phyloP scores from a whole-genome alignment of 1,140 invertebrate genomes.

The Diplogasteroides magnus region DNA sequence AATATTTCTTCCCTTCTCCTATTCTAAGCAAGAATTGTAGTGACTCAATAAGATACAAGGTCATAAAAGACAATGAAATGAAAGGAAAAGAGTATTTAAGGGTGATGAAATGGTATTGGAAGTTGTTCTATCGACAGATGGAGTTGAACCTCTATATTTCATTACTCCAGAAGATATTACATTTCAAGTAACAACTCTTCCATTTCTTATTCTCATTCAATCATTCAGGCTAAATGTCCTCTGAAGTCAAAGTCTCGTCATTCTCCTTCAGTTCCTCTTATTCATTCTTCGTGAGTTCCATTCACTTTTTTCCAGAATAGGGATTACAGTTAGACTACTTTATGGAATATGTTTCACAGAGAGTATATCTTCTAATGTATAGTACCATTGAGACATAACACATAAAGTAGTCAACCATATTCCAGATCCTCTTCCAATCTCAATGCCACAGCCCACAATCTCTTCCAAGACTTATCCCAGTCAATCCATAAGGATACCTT shows the following conservation, averaged over 20 bases:
- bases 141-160: constrained; percentile 53
- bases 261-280: constrained; percentile 10
- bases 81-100: too few species aligned
- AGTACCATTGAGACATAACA: not conserved
- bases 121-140: constrained; percentile 53
- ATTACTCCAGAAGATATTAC: constrained; percentile 54
- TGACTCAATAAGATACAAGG: constrained; percentile 50
- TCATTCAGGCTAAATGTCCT: constrained; percentile 46
- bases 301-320: constrained; percentile 7
- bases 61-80: too few species aligned
- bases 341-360: not conserved
- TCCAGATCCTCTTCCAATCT: too few species aligned
- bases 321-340: too few species aligned
- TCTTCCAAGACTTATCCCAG: not conserved
- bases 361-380: not conserved
- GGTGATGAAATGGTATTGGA: constrained; percentile 51
- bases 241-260: constrained; percentile 17
- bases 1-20: constrained; percentile 51
- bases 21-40: constrained; percentile 45
- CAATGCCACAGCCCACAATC: not conserved
- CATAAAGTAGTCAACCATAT: not conserved
- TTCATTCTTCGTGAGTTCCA: not conserved
- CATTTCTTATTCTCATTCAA: not conserved
- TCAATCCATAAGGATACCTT: constrained; percentile 31
- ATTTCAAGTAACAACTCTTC: constrained; percentile 7